phyloP scores from a whole-genome alignment of 35 echinoderm and acorn worm species.

The Stichopus chloronotus region DNA sequence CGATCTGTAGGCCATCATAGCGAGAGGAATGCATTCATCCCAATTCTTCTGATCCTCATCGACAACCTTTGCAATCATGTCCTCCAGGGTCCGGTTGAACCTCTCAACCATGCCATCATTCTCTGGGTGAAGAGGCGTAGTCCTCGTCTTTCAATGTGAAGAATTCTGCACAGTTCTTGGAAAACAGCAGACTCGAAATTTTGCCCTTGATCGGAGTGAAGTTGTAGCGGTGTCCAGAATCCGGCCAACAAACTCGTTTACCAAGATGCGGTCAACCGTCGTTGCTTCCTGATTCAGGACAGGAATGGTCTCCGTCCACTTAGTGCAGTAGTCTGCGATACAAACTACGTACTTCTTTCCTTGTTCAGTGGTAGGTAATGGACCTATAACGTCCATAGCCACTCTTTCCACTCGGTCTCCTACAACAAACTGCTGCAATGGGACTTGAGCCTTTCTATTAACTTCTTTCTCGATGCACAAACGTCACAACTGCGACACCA shows the following conservation, averaged over 20 bases:
- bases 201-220: constrained; percentile 60
- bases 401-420: too few relatives aligned
- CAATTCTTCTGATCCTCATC: too few relatives aligned
- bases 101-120: constrained; percentile 42
- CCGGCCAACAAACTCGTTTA: constrained; percentile 47
- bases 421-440: too few relatives aligned
- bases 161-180: neutral
- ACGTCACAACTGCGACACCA: too few relatives aligned
- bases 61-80: too few relatives aligned
- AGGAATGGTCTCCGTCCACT: constrained; percentile 59
- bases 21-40: too few relatives aligned
- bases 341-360: neutral
- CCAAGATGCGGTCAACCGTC: constrained; percentile 34
- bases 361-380: constrained; percentile 1
- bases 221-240: constrained; percentile 47
- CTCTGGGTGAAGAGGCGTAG: constrained; percentile 46
- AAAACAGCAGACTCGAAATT: too few relatives aligned
- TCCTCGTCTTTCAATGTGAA: constrained; percentile 41
- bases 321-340: constrained; percentile 52
- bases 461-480: too few relatives aligned
- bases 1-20: too few relatives aligned
- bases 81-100: neutral
- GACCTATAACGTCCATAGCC: constrained; percentile 37
- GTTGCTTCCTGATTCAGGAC: constrained; percentile 58
- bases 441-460: too few relatives aligned